Conservation (phyloP, 2,113 vertebrate species). For the Cyprinodon brontotheroides region DNA sequence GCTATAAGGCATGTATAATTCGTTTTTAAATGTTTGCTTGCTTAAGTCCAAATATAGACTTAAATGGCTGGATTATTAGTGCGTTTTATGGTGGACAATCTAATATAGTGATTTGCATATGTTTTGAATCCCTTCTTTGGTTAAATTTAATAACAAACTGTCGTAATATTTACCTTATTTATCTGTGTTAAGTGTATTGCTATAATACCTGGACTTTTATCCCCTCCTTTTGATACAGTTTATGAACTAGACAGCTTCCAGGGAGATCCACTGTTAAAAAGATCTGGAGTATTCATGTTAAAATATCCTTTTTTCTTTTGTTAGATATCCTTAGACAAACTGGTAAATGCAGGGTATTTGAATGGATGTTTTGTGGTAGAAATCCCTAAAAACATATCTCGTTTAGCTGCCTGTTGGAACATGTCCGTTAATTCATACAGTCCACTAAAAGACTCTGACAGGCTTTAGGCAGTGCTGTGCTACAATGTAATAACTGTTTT, state of each 20-base stretch:
- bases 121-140: background rate
- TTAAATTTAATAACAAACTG: background rate
- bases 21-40: background rate
- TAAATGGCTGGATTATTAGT: background rate
- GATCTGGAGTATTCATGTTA: background rate
- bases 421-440: constrained; percentile 35
- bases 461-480: constrained; percentile 55
- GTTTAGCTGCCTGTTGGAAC: constrained; percentile 52
- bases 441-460: constrained; percentile 6
- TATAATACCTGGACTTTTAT: background rate
- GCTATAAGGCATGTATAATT: background rate
- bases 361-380: constrained; percentile 3
- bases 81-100: background rate
- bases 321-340: background rate
- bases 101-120: background rate
- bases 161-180: background rate
- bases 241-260: background rate
- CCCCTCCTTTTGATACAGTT: background rate
- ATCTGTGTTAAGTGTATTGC: background rate
- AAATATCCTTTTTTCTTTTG: background rate
- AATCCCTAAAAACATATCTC: background rate
- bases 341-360: background rate
- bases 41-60: background rate
- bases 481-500: constrained; percentile 1
- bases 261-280: background rate